A percentile compares a stretch with the other conserved stretches of the same genome.
Evolutionary conservation across 1,140 invertebrate genomes (phyloP).

Genomic region (Trypoxylus dichotomus): DNA sequence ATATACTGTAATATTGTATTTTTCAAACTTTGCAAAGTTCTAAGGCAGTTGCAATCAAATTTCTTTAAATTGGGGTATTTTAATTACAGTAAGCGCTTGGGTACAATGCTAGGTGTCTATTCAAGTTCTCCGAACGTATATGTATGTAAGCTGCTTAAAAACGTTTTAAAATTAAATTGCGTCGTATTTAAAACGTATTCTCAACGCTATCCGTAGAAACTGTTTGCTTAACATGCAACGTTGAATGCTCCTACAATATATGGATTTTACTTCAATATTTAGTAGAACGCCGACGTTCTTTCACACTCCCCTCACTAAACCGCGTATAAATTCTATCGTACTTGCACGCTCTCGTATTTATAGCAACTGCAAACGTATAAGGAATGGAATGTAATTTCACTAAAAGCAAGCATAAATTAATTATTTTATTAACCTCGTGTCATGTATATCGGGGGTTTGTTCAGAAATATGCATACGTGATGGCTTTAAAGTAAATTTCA

Average conservation of each 20-base stretch:
- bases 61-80: no score
- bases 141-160: no score
- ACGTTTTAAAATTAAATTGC: no score
- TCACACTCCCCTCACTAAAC: neutral
- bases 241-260: neutral
- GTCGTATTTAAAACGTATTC: neutral
- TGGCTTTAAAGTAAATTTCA: no score
- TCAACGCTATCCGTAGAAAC: neutral
- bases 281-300: neutral
- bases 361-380: neutral
- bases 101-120: no score
- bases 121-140: no score
- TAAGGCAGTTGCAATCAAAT: no score
- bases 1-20: no score
- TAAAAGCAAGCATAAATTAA: conserved; percentile 7
- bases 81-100: no score
- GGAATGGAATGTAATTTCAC: conserved; percentile 2
- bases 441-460: neutral
- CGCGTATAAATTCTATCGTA: neutral
- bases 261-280: conserved; percentile 24
- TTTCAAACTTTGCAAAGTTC: no score
- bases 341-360: neutral
- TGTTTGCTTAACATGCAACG: neutral
- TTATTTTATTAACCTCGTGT: neutral
- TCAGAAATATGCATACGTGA: neutral